These are phyloP conservation scores for Arctia plantaginis DNA, from an alignment of 2,888 invertebrate genomes.

Conservation along the genomic window DNA sequence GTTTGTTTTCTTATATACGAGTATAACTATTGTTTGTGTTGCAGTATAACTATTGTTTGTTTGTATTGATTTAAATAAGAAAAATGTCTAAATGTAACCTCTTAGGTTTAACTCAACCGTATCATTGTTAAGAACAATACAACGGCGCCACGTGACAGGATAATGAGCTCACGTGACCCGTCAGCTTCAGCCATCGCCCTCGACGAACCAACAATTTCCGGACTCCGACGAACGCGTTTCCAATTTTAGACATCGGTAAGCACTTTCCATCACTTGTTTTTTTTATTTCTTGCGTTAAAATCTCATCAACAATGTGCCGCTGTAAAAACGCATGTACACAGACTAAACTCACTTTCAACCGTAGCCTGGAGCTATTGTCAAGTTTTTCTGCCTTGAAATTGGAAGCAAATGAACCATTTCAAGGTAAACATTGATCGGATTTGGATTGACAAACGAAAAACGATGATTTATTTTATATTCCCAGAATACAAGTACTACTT, in stretches of 20 bases:
- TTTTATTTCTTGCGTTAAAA: slow-evolving; percentile 58
- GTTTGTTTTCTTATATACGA: too few species aligned
- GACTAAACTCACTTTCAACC: slow-evolving; percentile 43
- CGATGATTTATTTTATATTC: neutral
- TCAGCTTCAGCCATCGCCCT: slow-evolving; percentile 56
- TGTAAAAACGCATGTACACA: slow-evolving; percentile 30
- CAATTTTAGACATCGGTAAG: slow-evolving; percentile 82
- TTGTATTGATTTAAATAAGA: neutral
- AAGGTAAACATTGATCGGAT: slow-evolving; percentile 32
- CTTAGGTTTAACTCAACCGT: slow-evolving; percentile 6
- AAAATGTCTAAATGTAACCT: neutral
- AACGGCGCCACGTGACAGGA: slow-evolving; percentile 61
- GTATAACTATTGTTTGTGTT: neutral
- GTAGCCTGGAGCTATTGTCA: slow-evolving; percentile 35
- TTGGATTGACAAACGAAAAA: slow-evolving; percentile 5
- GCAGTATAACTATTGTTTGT: too few species aligned
- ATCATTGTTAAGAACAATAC: slow-evolving; percentile 30
- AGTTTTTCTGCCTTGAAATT: slow-evolving; percentile 43
- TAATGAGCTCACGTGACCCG: slow-evolving; percentile 77
- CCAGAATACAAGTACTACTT: neutral
- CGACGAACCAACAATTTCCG: slow-evolving; percentile 81
- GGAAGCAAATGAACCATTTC: slow-evolving; percentile 44
- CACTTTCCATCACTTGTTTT: slow-evolving; percentile 76
- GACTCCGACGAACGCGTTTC: slow-evolving; percentile 79
- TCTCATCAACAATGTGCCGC: slow-evolving; percentile 37